Conservation (phyloP, 2,888 invertebrate species). For the Drosophila diplacantha region DNA sequence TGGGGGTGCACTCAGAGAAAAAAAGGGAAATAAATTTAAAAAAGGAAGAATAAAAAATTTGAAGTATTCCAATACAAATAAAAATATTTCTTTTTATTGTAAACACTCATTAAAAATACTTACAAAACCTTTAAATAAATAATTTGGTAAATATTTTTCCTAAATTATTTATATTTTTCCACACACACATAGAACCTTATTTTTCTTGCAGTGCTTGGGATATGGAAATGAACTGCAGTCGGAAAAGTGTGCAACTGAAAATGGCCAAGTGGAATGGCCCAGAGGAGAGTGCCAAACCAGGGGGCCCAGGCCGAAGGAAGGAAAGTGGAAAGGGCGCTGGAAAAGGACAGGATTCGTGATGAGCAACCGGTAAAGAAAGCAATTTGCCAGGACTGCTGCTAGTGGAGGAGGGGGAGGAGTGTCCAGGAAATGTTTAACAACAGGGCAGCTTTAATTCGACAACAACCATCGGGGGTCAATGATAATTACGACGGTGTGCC, state of each 20-base stretch:
- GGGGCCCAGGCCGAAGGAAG: not conserved
- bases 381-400: conserved; percentile 55
- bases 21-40: conserved; percentile 11
- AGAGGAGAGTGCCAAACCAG: not conserved
- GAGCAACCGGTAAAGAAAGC: conserved; percentile 63
- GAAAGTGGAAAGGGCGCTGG: not conserved
- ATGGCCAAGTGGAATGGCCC: conserved; percentile 55
- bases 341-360: conserved; percentile 39
- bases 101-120: no score
- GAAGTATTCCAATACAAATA: no score
- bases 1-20: conserved; percentile 39
- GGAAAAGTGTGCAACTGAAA: conserved; percentile 50
- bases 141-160: no score
- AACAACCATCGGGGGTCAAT: conserved; percentile 45
- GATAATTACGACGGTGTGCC: conserved; percentile 11
- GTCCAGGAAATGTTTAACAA: conserved; percentile 56
- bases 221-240: conserved; percentile 64
- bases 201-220: conserved; percentile 11
- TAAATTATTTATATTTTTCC: not conserved
- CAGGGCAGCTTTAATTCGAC: conserved; percentile 45
- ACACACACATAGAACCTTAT: not conserved
- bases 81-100: not conserved
- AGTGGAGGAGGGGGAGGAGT: not conserved
- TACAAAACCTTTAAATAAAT: no score
- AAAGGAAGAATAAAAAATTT: no score